Evolutionary conservation across 2,113 vertebrate genomes (phyloP), one percentile per base, ranked within the genome.

Genomic region (Callionymus lyra): DNA sequence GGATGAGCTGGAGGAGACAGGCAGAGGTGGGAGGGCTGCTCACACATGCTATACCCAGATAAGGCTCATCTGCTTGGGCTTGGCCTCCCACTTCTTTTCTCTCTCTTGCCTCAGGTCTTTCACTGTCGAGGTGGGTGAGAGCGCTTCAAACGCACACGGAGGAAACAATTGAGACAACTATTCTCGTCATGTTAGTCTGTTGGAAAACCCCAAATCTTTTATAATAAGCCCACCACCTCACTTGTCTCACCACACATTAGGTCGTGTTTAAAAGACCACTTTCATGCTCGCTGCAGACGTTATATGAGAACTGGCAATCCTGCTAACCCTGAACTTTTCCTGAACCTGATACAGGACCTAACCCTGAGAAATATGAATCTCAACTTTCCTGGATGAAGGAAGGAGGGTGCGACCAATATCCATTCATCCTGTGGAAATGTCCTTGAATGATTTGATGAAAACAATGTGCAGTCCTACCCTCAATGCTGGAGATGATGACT

Each of bases 401-500:
- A 47, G 15, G 14, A 40, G 13, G 17, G 47, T 10, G 31, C 36
- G 33, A 59, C 31, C 11, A 15, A 43, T 56, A 53, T 41, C 31
- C 34, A 12, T 21, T 44, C 40, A 45, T 32, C 36, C 57, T 35
- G 43, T 42, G 19, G 54, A 37, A 49, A 52, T 35, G 38, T 37
- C 31, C 27, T 43, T 27, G 21, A 27, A 8, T 27, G 16, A 41
- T 17, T 41, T 18, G 1, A 12, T 21, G 4, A 27, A 27, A 27
- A 4, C 4, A 27, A 27, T 27, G 8, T 27, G 21, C 21, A 27
- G 16, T 40, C 89, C 90, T 89, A 98, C 94, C 93, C 77, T 98
- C 94, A 63, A 90, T 93, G 65, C 90, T 87, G 72, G 94, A 92
- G 27, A 98, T 88, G 16, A 91, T 86, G 48, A 98, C 91, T 57